These are phyloP conservation scores for rat (Rattus norvegicus) DNA, from an alignment of 2,113 vertebrate genomes.

Conservation along the genomic window GRCr8 NC_086021.1:65557501-65558000, in stretches of 20 bases:
- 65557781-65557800: conserved; percentile 1
- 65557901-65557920: background rate
- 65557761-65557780: background rate
- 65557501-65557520: background rate
- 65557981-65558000: too few relatives aligned
- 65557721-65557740: background rate
- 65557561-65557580: background rate
- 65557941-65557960: background rate
- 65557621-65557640: background rate
- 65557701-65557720: background rate
- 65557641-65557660: conserved; percentile 38
- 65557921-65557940: background rate
- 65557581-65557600: background rate
- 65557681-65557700: conserved; percentile 21
- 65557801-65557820: background rate
- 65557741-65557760: conserved; percentile 10
- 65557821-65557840: conserved; percentile 17
- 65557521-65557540: background rate
- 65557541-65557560: conserved; percentile 16
- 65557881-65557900: background rate
- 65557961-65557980: background rate
- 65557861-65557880: background rate
- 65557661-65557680: conserved; percentile 29
- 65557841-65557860: background rate
- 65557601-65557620: background rate